These are phyloP conservation scores for Buphagus erythrorhynchus DNA, from an alignment of 2,797 vertebrate genomes.

Conservation along the genomic window DNA sequence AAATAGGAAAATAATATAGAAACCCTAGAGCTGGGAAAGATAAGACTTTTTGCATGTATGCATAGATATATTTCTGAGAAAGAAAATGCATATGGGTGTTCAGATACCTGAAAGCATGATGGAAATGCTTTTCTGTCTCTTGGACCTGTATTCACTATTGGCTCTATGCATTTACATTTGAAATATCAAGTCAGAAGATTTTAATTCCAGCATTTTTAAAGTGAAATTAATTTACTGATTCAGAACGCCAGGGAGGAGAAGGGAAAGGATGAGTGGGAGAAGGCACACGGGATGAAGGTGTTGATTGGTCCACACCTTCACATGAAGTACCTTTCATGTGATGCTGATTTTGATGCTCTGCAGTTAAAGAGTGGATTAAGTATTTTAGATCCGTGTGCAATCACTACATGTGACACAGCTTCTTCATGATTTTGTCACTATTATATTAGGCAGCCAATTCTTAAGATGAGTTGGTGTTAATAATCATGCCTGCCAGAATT, in stretches of 20 bases:
- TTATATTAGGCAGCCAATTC: not conserved
- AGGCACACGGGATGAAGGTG: not conserved
- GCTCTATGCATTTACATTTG: not conserved
- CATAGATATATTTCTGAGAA: not conserved
- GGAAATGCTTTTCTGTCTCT: not conserved
- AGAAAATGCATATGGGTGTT: not conserved
- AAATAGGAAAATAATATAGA: not conserved
- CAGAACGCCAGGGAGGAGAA: not conserved
- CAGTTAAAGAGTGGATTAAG: not conserved
- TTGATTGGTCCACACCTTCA: not conserved
- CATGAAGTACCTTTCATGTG: fast-evolving
- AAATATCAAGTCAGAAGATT: not conserved
- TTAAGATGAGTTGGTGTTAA: not conserved
- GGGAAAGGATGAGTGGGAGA: not conserved
- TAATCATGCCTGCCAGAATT: not conserved
- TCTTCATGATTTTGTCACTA: not conserved
- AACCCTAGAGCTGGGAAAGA: not conserved
- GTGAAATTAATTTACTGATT: not conserved
- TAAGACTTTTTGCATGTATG: not conserved
- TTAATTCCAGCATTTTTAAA: not conserved
- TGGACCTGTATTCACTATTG: not conserved
- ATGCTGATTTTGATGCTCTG: not conserved
- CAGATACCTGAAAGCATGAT: not conserved
- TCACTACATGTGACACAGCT: not conserved
- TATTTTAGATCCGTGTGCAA: not conserved